Evolutionary conservation across 2,113 vertebrate species (phyloP).

Genomic region (Zosterops pallidus): DNA sequence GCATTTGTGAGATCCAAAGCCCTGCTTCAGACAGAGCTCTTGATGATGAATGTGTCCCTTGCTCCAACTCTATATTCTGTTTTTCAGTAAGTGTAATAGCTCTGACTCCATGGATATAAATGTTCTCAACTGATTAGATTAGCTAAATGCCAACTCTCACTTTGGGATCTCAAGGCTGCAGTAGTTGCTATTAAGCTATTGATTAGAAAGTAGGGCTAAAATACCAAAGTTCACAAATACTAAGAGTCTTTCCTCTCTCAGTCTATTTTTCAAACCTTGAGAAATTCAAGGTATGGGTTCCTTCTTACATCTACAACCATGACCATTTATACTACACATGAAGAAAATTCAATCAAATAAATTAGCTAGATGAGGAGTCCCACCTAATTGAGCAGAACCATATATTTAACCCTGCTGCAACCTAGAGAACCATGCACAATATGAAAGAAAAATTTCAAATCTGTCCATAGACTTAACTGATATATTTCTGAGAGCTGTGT

Average conservation of each 20-base stretch:
- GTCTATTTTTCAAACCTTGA: neutral
- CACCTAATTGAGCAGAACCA: neutral
- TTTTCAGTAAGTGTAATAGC: slow-evolving; percentile 26
- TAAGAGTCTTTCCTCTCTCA: neutral
- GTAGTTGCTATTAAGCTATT: slow-evolving; percentile 27
- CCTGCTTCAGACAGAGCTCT: neutral
- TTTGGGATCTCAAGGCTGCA: slow-evolving; percentile 20
- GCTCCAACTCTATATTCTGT: neutral
- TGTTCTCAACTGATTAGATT: slow-evolving; percentile 30
- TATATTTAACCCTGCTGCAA: neutral
- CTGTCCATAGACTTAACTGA: neutral
- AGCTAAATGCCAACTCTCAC: slow-evolving; percentile 49
- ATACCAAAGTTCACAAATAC: slow-evolving; percentile 22
- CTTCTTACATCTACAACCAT: neutral
- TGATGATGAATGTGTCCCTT: neutral
- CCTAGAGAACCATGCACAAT: neutral
- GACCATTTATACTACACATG: neutral
- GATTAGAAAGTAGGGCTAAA: slow-evolving; percentile 45
- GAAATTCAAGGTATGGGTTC: neutral
- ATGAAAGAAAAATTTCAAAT: neutral
- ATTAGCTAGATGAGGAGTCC: neutral
- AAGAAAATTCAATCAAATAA: neutral
- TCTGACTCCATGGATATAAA: slow-evolving; percentile 1
- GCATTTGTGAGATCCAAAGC: neutral
- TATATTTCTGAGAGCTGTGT: neutral